A percentile compares a stretch with the other conserved stretches of the same genome.
Evolutionary conservation across 2,113 vertebrate genomes (phyloP).

Genomic region (Tenrec ecaudatus): DNA sequence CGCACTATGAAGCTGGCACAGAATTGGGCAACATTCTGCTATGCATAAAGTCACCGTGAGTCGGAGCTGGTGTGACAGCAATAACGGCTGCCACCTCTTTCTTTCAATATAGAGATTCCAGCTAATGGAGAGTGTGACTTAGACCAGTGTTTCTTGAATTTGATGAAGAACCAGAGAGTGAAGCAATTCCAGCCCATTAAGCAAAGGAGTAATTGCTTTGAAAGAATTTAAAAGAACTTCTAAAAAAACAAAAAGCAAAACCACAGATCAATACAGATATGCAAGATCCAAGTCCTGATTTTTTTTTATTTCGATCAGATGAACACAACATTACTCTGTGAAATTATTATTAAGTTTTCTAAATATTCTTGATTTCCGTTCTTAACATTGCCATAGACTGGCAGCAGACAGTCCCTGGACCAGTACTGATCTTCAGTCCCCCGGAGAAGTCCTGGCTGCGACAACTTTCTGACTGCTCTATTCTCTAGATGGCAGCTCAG

Average conservation of each 20-base stretch:
- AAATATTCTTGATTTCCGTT: background rate
- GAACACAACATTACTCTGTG: background rate
- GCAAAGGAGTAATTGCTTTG: background rate
- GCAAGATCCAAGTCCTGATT: background rate
- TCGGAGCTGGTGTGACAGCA: background rate
- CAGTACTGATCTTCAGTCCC: background rate
- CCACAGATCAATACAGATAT: background rate
- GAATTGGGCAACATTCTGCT: background rate
- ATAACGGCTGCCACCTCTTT: background rate
- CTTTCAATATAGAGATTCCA: background rate
- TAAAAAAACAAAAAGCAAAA: background rate
- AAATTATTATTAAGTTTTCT: background rate
- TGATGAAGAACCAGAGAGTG: background rate
- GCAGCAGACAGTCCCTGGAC: no score
- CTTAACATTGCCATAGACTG: background rate
- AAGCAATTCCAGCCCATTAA: background rate
- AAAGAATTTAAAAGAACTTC: constrained; percentile 22
- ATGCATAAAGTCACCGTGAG: background rate
- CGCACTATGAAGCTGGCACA: background rate
- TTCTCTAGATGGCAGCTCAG: background rate
- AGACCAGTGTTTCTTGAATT: background rate
- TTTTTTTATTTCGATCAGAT: background rate
- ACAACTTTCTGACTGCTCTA: no score
- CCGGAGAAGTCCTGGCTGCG: no score
- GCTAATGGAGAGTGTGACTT: constrained; percentile 25